Evolutionary conservation across 2,888 invertebrate species (phyloP).

Genomic region (Watsonalla cultraria): DNA sequence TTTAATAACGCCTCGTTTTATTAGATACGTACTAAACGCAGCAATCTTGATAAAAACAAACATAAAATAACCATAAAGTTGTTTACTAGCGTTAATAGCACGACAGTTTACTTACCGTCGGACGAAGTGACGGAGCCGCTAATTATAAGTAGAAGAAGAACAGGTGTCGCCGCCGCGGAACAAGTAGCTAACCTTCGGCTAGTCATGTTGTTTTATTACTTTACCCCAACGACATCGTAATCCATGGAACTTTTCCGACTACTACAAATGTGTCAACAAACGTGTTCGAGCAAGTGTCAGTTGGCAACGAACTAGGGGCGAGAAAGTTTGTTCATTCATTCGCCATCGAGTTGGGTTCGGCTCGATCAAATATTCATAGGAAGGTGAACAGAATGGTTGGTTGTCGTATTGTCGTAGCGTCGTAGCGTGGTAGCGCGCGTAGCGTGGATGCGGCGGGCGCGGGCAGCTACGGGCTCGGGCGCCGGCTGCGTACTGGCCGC

Average conservation of each 20-base stretch:
- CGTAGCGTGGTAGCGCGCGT: constrained; percentile 24
- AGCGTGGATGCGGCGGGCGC: constrained; percentile 32
- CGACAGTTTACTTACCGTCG: constrained; percentile 56
- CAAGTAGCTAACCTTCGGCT: constrained; percentile 49
- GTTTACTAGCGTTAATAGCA: constrained; percentile 6
- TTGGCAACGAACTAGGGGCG: constrained; percentile 48
- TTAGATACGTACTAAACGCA: no score
- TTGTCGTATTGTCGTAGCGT: constrained; percentile 32
- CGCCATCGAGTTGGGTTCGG: constrained; percentile 46
- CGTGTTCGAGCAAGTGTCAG: constrained; percentile 52
- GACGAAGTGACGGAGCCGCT: constrained; percentile 50
- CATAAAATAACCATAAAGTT: background rate
- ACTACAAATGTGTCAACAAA: constrained; percentile 49
- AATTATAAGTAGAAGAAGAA: constrained; percentile 49
- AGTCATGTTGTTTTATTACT: constrained; percentile 58
- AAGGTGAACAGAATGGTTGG: constrained; percentile 53
- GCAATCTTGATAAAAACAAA: no score
- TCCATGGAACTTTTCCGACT: constrained; percentile 50
- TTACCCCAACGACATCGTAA: constrained; percentile 60
- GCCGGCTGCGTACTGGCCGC: constrained; percentile 53
- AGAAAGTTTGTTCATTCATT: constrained; percentile 61
- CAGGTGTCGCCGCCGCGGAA: constrained; percentile 40
- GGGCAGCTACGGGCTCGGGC: constrained; percentile 41
- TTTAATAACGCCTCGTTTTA: no score
- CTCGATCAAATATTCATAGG: constrained; percentile 69